Evolutionary conservation across 2,888 invertebrate genomes (phyloP), one percentile per base, ranked within the genome.

Genomic region (Drosophila meridiana): DNA sequence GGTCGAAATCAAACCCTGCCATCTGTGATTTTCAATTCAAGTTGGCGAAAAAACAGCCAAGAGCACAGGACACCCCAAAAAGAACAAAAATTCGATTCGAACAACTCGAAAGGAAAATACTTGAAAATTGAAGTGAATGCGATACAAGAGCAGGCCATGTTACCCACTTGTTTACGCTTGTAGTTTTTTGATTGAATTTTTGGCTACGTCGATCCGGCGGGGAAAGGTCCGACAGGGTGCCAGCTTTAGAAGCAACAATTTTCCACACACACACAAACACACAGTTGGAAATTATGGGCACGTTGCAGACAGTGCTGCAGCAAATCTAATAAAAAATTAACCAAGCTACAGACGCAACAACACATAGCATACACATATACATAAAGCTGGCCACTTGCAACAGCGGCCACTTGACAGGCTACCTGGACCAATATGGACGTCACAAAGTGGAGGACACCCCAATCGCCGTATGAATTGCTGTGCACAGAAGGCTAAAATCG

Each of bases 131-230:
- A 82, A 78, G 80, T 80, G 80, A 45, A 42, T 67, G 69, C 79
- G 67, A 71, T 61, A 75, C 79, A 78, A 28, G 60, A 73, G 67
- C 79, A 73, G 66, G 69, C 80, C 85, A 85, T 82, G 80, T 76
- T 82, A 68, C 66, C 73, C 76, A 80, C 83, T 86, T 84, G 86
- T 86, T 84, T 84, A 86, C 83, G 80, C 82, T 82, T 83, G 83
- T 86, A 84, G 86, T 82, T 83, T 74, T 83, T 79, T 85, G 81
- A 83, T 83, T 83, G 81, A 79, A 83, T 78, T 83, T 82, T 73
- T 32, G 42, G 55, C 50, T 53, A 42, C 53, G 52, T 28, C 53
- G 38, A 47, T 38, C 8, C 13, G 36, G 26, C 5, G 2, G 62
- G n/a, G 8, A 30, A 26, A 52, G 30, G n/a, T 36, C 11, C 0